A percentile compares a stretch with the other conserved stretches of the same genome.
phyloP scores from a whole-genome alignment of 2,888 invertebrate species.

The Cheilosia grossa region DNA sequence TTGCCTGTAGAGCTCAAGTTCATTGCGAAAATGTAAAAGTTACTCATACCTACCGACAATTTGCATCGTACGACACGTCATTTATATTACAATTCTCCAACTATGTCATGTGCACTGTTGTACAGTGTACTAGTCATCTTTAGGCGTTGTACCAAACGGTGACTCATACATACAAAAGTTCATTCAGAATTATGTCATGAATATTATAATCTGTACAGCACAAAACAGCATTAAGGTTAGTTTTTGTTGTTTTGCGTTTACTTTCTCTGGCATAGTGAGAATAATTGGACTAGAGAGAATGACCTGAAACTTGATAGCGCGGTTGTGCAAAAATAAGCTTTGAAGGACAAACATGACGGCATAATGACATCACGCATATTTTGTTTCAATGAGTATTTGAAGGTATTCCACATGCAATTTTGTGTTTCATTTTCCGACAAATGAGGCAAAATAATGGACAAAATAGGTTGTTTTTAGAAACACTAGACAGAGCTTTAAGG shows the following conservation, averaged over 20 bases:
- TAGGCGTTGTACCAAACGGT: constrained; percentile 15
- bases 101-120: not conserved
- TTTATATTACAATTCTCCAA: not conserved
- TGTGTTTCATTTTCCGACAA: not conserved
- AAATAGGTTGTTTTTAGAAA: too few species aligned
- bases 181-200: constrained; percentile 42
- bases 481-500: too few species aligned
- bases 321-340: constrained; percentile 2
- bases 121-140: constrained; percentile 3
- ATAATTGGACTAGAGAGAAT: constrained; percentile 14
- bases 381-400: not conserved
- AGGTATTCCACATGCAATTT: not conserved
- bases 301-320: constrained; percentile 14
- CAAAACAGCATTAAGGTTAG: constrained; percentile 10
- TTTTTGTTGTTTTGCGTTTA: constrained; percentile 18
- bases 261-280: constrained; percentile 25
- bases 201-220: not conserved
- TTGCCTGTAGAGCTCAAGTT: constrained; percentile 9
- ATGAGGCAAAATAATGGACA: too few species aligned
- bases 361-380: constrained; percentile 5
- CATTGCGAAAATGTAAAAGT: constrained; percentile 1
- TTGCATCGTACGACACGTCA: constrained; percentile 12
- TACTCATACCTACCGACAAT: not conserved
- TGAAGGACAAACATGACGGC: not conserved
- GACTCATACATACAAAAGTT: constrained; percentile 36